Base-by-base conservation (phyloP, 30 jellyfish, hydroid and myxozoan species). In the Turritopsis dohrnii region DNA sequence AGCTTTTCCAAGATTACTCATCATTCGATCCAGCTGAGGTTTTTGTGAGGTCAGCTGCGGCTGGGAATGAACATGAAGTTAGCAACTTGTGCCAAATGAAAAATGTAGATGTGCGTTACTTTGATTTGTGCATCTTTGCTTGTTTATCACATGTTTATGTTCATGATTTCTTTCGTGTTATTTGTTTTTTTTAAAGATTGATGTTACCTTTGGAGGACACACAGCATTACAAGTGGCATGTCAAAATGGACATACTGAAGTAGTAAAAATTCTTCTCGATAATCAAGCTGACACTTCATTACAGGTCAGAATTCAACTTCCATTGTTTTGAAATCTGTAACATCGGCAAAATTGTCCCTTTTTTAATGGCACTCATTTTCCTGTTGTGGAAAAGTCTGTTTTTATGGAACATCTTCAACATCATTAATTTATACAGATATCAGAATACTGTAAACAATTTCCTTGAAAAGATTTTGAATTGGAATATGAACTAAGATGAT, bases 191-290 rank as follows among this genome's bases (percentile, higher is more conserved):
- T 8, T 79, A 21, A 30, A 91, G 97, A 87, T 91, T 8, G 76
- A 91, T 84, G 96, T 88, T 18, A 87, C 82, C 23, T 91, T 86
- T 65, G 97, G 95, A 24, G 96, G 94, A 30, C 97, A 91, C 87
- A 91, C 97, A n/a, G 97, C 97, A 19, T 66, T 91, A 60, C 97
- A 91, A 71, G 97, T 94, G 41, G 96, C 97, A 25, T 87, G 97
- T 83, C 97, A 91, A 31, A 91, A 86, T 87, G 97, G 97, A 21
- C 90, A 86, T 1, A 83, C 75, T 71, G 96, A 91, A 1, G 96
- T 80, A 20, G 91, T 91, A 31, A 80, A 76, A 21, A 22, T 84
- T 65, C 87, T 91, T n/a, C 71, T 91, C 29, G 80, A 88, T 19
- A 66, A 80, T 66, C 74, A 74, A 22, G 97, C 96, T 16, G 97